These are phyloP conservation scores for Myotis findleyi DNA, from an alignment of 2,797 vertebrate genomes.

Conservation along the genomic window DNA sequence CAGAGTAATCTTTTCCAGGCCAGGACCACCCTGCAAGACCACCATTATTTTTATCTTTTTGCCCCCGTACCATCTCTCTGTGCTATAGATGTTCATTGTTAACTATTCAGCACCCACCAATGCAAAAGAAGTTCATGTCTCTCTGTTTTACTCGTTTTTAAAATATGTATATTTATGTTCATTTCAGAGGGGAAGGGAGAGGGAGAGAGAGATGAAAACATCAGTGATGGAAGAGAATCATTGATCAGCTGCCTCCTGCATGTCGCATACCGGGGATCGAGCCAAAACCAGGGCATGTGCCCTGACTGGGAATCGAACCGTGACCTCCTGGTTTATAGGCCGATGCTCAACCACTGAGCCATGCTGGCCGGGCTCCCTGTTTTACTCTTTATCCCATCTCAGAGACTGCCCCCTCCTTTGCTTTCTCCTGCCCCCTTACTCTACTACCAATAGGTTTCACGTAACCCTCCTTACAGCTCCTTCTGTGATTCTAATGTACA, in stretches of 20 bases:
- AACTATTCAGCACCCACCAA: background rate
- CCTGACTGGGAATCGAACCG: too few species aligned
- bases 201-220: too few species aligned
- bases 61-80: background rate
- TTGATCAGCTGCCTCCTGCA: too few species aligned
- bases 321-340: too few species aligned
- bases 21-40: background rate
- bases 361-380: too few species aligned
- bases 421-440: background rate
- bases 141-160: background rate
- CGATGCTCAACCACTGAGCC: too few species aligned
- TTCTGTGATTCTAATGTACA: background rate
- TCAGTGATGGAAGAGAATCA: too few species aligned
- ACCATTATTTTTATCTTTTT: background rate
- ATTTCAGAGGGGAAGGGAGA: too few species aligned
- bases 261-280: too few species aligned
- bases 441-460: background rate
- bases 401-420: background rate
- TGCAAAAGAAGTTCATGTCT: background rate
- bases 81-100: background rate
- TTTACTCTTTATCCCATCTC: background rate
- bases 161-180: too few species aligned
- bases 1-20: background rate
- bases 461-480: background rate
- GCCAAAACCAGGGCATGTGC: too few species aligned